Conservation (phyloP, 2,113 vertebrate species). For the Indicator indicator region DNA sequence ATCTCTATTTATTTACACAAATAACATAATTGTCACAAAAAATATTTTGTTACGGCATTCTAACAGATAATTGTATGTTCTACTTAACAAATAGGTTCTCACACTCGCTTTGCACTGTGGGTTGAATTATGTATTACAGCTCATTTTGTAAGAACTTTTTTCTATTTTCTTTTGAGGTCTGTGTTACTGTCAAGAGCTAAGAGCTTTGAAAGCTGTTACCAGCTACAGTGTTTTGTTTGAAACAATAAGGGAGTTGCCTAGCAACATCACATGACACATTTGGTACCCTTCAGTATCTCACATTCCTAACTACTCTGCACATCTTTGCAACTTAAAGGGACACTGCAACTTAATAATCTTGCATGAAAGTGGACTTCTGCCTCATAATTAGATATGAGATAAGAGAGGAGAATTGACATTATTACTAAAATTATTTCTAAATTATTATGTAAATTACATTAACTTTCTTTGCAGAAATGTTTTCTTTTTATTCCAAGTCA, state of each 20-base stretch:
- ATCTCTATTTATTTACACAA: neutral
- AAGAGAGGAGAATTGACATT: neutral
- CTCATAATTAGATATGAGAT: neutral
- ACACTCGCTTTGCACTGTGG: constrained; percentile 24
- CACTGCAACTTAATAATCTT: constrained; percentile 6
- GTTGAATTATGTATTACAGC: constrained; percentile 40
- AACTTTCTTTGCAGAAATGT: neutral
- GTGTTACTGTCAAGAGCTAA: constrained; percentile 71
- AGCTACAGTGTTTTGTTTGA: constrained; percentile 75
- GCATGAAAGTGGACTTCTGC: neutral
- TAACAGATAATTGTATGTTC: constrained; percentile 33
- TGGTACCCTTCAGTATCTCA: constrained; percentile 71
- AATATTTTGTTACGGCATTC: constrained; percentile 45
- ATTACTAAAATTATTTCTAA: neutral
- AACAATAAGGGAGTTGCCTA: constrained; percentile 77
- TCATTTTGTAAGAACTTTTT: constrained; percentile 71
- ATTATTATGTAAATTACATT: neutral
- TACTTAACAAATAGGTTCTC: constrained; percentile 52
- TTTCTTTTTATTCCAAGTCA: neutral
- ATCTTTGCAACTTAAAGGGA: constrained; percentile 58
- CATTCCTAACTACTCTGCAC: constrained; percentile 71
- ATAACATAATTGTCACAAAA: neutral
- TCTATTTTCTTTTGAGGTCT: constrained; percentile 71
- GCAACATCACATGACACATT: constrained; percentile 76
- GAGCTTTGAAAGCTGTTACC: constrained; percentile 75